Evolutionary conservation across 2,888 invertebrate species (phyloP), one percentile per base, ranked within the genome.

Genomic region (Parapristionchus giblindavisi): DNA sequence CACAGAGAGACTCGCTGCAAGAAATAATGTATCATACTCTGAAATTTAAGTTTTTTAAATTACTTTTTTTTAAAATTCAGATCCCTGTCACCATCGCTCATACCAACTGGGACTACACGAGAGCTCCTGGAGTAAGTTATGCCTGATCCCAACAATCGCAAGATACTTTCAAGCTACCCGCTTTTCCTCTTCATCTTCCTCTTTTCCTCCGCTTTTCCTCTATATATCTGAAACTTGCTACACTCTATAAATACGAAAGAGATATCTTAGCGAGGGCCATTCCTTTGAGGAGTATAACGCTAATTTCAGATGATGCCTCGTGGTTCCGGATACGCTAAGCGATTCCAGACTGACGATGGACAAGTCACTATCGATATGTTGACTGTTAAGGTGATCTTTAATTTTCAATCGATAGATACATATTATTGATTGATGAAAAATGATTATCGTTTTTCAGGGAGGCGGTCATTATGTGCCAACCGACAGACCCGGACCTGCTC

Each of bases 401-500:
- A 21, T 11, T n/a, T n/a, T n/a, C n/a, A n/a, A n/a, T n/a, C n/a
- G n/a, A n/a, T n/a, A n/a, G n/a, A n/a, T n/a, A 3, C 14, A 56
- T 8, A 17, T 29, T 27, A 27, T 27, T 56, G 24, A 52, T 21
- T 52, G 8, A 52, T n/a, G 5, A 52, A 52, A n/a, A 24, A 52
- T 21, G 29, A n/a, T 6, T 60, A 21, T 60, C 5, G 17, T 3
- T 43, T 32, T 78, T 17, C 54, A 79, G 79, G 79, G 83, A 43
- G 82, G 78, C 14, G 83, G 83, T 29, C 83, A 83, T 61, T 77
- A 80, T 72, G 81, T 85, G 3, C 85, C 85, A 27, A 80, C 77
- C 60, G 83, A 84, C 66, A 71, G 85, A 38, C 84, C 86, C 24
- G 84, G 81, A 1, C 86, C 85, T 48, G 79, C 84, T 24, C 80